Evolutionary conservation across 1,140 invertebrate species (phyloP).

Genomic region (Bombus confusus): DNA sequence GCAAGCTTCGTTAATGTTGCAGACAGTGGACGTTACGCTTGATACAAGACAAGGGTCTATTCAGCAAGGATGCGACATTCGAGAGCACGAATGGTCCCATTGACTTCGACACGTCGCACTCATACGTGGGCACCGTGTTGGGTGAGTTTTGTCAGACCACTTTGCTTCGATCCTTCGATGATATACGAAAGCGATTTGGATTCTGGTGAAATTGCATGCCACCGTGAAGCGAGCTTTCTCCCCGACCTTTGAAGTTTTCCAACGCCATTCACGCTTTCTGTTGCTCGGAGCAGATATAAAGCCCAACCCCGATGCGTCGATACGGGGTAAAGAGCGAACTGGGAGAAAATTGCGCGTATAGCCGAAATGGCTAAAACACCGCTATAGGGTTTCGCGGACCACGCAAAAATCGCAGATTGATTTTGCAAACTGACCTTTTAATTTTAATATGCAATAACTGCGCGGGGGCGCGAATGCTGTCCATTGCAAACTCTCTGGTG

Average conservation of each 20-base stretch:
- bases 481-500: background rate
- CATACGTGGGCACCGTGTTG: conserved; percentile 90
- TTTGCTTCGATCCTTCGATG: background rate
- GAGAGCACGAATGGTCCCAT: conserved; percentile 88
- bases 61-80: conserved; percentile 90
- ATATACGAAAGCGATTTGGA: background rate
- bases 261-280: background rate
- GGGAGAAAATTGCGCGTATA: background rate
- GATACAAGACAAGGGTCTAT: conserved; percentile 88
- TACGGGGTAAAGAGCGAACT: no score
- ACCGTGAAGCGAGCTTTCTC: background rate
- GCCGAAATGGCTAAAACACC: background rate
- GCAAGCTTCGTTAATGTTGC: conserved; percentile 76
- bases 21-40: conserved; percentile 91
- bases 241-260: background rate
- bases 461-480: background rate
- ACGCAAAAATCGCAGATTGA: background rate
- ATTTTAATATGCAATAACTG: conserved; percentile 16
- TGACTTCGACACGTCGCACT: conserved; percentile 88
- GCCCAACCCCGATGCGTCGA: background rate
- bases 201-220: background rate
- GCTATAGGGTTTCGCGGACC: no score
- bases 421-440: conserved; percentile 7
- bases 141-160: conserved; percentile 83
- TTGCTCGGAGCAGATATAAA: background rate